phyloP scores from a whole-genome alignment of 1,140 invertebrate genomes.

The Cepaea nemoralis region DNA sequence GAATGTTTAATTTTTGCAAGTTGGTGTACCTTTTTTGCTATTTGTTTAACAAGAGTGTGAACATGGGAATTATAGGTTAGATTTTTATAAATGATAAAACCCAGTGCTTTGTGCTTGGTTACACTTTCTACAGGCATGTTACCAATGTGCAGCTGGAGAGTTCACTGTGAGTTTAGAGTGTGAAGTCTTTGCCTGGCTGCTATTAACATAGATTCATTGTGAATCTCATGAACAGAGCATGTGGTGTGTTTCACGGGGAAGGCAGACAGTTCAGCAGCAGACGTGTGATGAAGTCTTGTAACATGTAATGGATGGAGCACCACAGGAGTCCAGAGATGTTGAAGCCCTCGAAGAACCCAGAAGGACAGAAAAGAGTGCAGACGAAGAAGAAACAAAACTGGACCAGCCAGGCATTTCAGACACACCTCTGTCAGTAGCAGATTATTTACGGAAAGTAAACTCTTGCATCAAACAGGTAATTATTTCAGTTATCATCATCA shows the following conservation, averaged over 20 bases:
- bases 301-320: conserved; percentile 43
- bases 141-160: too few relatives aligned
- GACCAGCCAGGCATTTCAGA: background rate
- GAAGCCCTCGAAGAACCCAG: conserved; percentile 5
- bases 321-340: conserved; percentile 28
- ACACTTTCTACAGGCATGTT: too few relatives aligned
- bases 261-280: background rate
- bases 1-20: too few relatives aligned
- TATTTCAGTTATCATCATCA: background rate
- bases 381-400: conserved; percentile 1
- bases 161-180: too few relatives aligned
- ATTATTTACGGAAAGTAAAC: conserved; percentile 45
- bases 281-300: conserved; percentile 28
- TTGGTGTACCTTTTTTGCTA: too few relatives aligned
- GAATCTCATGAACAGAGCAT: background rate
- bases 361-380: too few relatives aligned
- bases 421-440: background rate
- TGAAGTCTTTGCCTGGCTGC: too few relatives aligned
- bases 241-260: too few relatives aligned
- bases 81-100: too few relatives aligned
- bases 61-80: too few relatives aligned
- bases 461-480: conserved; percentile 17
- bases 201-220: background rate
- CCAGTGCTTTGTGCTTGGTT: too few relatives aligned
- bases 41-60: too few relatives aligned